These are phyloP conservation scores for Nyctalus aviator DNA, from an alignment of 2,797 vertebrate genomes.

Conservation along the genomic window DNA sequence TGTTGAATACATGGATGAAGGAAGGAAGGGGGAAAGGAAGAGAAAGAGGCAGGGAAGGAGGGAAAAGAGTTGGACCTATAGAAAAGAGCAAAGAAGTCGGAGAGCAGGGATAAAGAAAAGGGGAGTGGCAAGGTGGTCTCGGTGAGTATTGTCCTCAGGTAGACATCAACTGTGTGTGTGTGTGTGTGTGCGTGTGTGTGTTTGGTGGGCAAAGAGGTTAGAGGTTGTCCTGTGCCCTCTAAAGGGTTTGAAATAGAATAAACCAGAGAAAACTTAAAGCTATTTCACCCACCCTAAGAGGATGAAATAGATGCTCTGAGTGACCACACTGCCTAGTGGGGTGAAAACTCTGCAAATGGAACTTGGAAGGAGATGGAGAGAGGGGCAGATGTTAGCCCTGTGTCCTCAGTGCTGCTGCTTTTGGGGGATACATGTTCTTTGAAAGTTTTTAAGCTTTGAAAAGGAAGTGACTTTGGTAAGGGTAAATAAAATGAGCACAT, in stretches of 20 bases:
- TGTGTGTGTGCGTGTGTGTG: too few species aligned
- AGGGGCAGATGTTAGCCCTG: background rate
- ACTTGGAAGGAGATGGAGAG: background rate
- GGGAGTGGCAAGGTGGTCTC: background rate
- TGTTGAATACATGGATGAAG: background rate
- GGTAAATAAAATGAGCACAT: background rate
- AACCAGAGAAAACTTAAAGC: background rate
- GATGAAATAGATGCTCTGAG: background rate
- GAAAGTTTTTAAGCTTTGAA: background rate
- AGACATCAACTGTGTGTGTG: background rate
- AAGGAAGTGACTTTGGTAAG: background rate
- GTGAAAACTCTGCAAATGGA: background rate
- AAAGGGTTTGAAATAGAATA: slow-evolving; percentile 20
- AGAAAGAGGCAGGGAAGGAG: background rate
- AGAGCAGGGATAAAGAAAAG: background rate
- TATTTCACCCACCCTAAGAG: background rate
- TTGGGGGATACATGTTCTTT: background rate
- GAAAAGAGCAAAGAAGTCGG: background rate
- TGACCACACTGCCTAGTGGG: background rate
- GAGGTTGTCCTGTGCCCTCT: background rate
- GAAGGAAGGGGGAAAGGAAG: background rate
- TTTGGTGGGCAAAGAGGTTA: background rate
- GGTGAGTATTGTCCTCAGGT: background rate
- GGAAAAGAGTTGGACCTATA: background rate
- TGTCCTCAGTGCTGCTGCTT: background rate